These are phyloP conservation scores for Anoncus sp. DNA, from an alignment of 2,888 invertebrate species.

Conservation along the genomic window DNA sequence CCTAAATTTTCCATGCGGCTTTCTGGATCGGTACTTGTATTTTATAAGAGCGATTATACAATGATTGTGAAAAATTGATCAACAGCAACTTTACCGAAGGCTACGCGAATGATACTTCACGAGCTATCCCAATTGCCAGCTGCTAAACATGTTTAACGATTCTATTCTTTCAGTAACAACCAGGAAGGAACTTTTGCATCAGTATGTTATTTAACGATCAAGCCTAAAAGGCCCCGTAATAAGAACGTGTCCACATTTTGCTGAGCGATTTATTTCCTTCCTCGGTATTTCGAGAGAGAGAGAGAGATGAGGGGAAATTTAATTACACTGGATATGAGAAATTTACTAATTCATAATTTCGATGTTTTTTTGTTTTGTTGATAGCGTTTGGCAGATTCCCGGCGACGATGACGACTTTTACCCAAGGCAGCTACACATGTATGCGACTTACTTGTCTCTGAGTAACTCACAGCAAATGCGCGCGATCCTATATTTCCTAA, in stretches of 20 bases:
- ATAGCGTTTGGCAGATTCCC: slow-evolving; percentile 94
- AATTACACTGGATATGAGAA: slow-evolving; percentile 43
- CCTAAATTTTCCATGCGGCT: slow-evolving; percentile 26
- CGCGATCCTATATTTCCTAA: slow-evolving; percentile 60
- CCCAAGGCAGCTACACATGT: slow-evolving; percentile 97
- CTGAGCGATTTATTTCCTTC: slow-evolving; percentile 56
- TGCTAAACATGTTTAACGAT: slow-evolving; percentile 52
- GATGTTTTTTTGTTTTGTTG: slow-evolving; percentile 82
- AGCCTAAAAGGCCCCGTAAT: slow-evolving; percentile 7
- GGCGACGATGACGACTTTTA: slow-evolving; percentile 90
- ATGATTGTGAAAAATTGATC: slow-evolving; percentile 71
- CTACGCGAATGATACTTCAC: slow-evolving; percentile 35
- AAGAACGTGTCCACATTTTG: slow-evolving; percentile 20
- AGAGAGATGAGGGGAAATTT: slow-evolving; percentile 22
- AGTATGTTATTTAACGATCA: slow-evolving; percentile 26
- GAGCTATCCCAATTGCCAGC: slow-evolving; percentile 55
- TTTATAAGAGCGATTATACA: slow-evolving; percentile 30
- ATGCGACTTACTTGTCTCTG: slow-evolving; percentile 84
- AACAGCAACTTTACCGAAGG: slow-evolving; percentile 75
- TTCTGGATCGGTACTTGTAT: slow-evolving; percentile 39
- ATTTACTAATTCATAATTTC: slow-evolving; percentile 65
- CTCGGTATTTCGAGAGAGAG: slow-evolving; percentile 41
- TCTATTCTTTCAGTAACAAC: slow-evolving; percentile 66
- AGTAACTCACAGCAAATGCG: slow-evolving; percentile 77
- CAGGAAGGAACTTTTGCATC: slow-evolving; percentile 71